Conservation (phyloP, 2,888 invertebrate species). For the Oligia latruncula region DNA sequence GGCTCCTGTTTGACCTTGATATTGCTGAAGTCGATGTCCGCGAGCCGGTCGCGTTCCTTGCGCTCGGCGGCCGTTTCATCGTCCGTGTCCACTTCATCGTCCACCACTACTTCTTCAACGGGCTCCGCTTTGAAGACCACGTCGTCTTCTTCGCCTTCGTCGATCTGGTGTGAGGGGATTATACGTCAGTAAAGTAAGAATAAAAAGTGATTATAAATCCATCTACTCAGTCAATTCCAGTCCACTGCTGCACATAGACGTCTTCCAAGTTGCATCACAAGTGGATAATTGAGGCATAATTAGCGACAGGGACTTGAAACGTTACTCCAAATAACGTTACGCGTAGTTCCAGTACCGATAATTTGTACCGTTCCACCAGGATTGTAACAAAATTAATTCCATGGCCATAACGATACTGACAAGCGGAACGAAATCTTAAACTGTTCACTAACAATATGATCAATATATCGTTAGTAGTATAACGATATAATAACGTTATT, state of each 20-base stretch:
- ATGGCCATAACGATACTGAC: too few relatives aligned
- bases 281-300: neutral
- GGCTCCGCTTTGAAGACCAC: slow-evolving; percentile 92
- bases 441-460: too few relatives aligned
- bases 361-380: too few relatives aligned
- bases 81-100: slow-evolving; percentile 91
- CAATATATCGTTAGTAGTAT: too few relatives aligned
- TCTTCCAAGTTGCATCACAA: neutral
- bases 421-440: too few relatives aligned
- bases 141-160: slow-evolving; percentile 92
- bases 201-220: neutral
- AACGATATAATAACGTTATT: too few relatives aligned
- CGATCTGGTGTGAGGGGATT: slow-evolving; percentile 55
- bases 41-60: slow-evolving; percentile 75
- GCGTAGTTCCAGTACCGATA: too few relatives aligned
- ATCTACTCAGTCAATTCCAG: neutral
- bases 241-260: neutral
- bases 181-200: neutral
- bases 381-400: too few relatives aligned
- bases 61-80: slow-evolving; percentile 84
- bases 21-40: slow-evolving; percentile 79
- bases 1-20: slow-evolving; percentile 93
- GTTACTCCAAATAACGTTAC: too few relatives aligned
- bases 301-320: too few relatives aligned
- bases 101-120: slow-evolving; percentile 91